A percentile compares a stretch with the other conserved stretches of the same genome.
Evolutionary conservation across 1,140 invertebrate species (phyloP).

Genomic region (Meteorus sp.): DNA sequence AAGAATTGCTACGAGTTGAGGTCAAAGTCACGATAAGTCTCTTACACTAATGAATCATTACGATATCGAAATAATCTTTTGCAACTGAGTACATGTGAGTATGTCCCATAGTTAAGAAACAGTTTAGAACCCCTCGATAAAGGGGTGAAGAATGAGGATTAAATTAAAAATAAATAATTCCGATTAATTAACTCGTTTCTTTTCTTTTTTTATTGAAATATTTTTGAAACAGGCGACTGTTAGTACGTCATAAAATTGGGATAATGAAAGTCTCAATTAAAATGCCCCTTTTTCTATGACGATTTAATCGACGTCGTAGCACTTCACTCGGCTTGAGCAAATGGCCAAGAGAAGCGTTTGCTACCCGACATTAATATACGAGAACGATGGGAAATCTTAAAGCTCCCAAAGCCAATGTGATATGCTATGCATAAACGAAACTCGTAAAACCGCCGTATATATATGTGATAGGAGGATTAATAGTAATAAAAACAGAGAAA

Average conservation of each 20-base stretch:
- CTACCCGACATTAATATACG: conserved; percentile 24
- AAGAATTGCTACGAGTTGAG: neutral
- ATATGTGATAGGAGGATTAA: conserved; percentile 22
- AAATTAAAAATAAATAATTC: too few relatives aligned
- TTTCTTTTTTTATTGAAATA: too few relatives aligned
- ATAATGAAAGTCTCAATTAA: conserved; percentile 19
- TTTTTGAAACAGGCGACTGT: neutral
- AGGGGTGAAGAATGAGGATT: neutral
- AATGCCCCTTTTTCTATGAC: conserved; percentile 2
- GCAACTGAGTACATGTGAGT: neutral
- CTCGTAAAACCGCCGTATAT: conserved; percentile 22
- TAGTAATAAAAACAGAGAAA: conserved; percentile 20
- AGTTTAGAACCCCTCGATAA: neutral
- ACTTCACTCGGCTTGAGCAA: neutral
- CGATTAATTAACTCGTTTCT: too few relatives aligned
- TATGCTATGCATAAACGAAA: conserved; percentile 17
- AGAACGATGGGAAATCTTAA: conserved; percentile 27
- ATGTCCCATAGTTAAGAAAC: neutral
- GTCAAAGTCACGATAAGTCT: conserved; percentile 3
- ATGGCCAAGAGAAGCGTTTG: conserved; percentile 10
- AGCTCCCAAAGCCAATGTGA: neutral
- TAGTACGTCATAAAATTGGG: conserved; percentile 21
- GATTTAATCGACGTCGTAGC: conserved; percentile 23
- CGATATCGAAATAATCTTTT: neutral
- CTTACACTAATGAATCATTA: neutral